Conservation (phyloP, 1,140 invertebrate genomes). For the Drosophila takahashii region DNA sequence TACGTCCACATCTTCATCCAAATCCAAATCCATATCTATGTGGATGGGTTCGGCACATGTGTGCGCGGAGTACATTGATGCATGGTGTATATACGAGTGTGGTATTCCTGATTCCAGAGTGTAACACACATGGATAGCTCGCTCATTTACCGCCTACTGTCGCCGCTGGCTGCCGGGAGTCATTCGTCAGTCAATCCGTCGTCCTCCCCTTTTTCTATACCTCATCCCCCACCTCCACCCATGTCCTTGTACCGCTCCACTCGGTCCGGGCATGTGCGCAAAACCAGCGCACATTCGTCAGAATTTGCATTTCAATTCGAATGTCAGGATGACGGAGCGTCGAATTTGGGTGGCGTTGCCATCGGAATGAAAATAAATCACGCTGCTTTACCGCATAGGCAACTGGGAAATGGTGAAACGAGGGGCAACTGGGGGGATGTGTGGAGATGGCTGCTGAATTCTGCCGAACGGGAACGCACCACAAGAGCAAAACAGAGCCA, state of each 20-base stretch:
- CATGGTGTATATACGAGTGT: conserved; percentile 31
- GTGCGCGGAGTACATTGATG: conserved; percentile 20
- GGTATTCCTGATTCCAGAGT: conserved; percentile 38
- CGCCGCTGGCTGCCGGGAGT: conserved; percentile 39
- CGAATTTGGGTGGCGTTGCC: conserved; percentile 70
- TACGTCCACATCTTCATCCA: conserved; percentile 8
- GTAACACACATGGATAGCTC: conserved; percentile 66
- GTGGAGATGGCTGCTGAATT: conserved; percentile 8
- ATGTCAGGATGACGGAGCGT: conserved; percentile 78
- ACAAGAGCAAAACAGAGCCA: conserved; percentile 66
- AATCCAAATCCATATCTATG: conserved; percentile 30
- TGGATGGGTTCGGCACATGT: conserved; percentile 44
- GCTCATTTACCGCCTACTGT: conserved; percentile 69
- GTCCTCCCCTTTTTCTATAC: conserved; percentile 9
- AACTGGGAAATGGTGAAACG: conserved; percentile 14
- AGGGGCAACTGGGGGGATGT: not conserved
- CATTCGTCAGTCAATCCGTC: conserved; percentile 61
- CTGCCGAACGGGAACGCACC: conserved; percentile 37
- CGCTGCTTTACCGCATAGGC: conserved; percentile 61
- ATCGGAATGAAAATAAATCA: conserved; percentile 82
- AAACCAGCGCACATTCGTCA: conserved; percentile 78
- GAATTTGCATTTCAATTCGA: conserved; percentile 83
- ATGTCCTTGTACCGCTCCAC: conserved; percentile 5
- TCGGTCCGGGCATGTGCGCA: conserved; percentile 41
- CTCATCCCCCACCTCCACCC: conserved; percentile 3